A percentile compares a stretch with the other conserved stretches of the same genome.
Conservation (phyloP, 2,113 vertebrate species). For the Protobothrops mucrosquamatus region DNA sequence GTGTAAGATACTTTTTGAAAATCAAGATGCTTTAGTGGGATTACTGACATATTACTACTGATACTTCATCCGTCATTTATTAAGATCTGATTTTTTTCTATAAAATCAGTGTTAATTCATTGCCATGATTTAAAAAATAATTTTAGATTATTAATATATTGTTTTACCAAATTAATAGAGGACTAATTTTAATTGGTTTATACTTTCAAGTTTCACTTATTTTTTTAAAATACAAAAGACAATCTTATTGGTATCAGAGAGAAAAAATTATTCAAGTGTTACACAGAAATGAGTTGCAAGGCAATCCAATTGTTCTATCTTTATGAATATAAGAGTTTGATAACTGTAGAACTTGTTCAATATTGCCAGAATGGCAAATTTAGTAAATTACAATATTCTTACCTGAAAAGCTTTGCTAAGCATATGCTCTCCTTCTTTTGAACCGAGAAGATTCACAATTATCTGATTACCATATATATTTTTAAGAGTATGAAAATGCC, state of each 20-base stretch:
- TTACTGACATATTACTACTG: background rate
- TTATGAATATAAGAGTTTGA: background rate
- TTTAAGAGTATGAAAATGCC: constrained; percentile 92
- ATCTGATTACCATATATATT: constrained; percentile 92
- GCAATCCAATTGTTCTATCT: background rate
- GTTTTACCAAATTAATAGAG: background rate
- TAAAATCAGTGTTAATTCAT: background rate
- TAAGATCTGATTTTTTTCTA: background rate
- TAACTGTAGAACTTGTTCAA: background rate
- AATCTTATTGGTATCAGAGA: background rate
- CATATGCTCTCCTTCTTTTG: constrained; percentile 98
- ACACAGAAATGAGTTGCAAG: background rate
- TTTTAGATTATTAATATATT: background rate
- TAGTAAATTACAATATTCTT: constrained; percentile 15
- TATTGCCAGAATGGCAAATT: background rate
- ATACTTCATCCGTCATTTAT: background rate
- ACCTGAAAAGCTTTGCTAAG: constrained; percentile 99
- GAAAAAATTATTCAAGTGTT: background rate
- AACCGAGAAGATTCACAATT: constrained; percentile 93
- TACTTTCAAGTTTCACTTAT: background rate
- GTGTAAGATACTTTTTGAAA: background rate
- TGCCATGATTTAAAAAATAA: background rate
- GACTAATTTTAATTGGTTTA: background rate
- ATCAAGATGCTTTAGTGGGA: background rate
- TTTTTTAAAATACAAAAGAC: background rate